Evolutionary conservation across 2,888 invertebrate genomes (phyloP).

Genomic region (Sinotaia quadrata): DNA sequence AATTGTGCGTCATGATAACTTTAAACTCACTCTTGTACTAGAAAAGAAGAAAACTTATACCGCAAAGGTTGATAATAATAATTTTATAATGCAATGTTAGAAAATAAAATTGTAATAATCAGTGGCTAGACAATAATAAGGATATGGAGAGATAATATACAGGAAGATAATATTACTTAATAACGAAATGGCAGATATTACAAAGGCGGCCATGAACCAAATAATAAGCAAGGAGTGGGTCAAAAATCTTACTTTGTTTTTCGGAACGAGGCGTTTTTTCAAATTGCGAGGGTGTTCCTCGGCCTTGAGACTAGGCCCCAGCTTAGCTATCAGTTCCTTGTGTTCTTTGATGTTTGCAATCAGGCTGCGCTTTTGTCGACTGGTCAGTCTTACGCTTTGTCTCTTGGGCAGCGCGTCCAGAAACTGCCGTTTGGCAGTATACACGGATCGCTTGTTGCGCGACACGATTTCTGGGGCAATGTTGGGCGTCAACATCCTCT

Average conservation of each 20-base stretch:
- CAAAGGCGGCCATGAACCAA: too few relatives aligned
- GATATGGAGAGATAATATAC: too few relatives aligned
- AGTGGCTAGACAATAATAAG: too few relatives aligned
- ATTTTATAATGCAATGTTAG: too few relatives aligned
- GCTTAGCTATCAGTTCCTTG: constrained; percentile 8
- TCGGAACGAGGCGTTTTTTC: constrained; percentile 32
- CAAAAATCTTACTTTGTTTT: constrained; percentile 5
- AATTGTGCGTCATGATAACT: too few relatives aligned
- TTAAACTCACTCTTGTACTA: too few relatives aligned
- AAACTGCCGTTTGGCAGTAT: constrained; percentile 38
- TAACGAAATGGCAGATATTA: too few relatives aligned
- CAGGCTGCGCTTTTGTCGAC: constrained; percentile 34
- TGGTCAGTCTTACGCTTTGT: constrained; percentile 37
- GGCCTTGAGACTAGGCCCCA: constrained; percentile 18
- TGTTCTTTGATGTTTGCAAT: constrained; percentile 33
- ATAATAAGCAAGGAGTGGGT: too few relatives aligned
- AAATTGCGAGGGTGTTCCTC: constrained; percentile 12
- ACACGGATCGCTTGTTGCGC: constrained; percentile 46
- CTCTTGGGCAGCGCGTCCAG: constrained; percentile 30
- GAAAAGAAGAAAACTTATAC: too few relatives aligned
- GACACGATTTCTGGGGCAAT: constrained; percentile 54
- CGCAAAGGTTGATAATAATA: too few relatives aligned
- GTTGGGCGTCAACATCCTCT: constrained; percentile 57
- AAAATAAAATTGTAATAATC: too few relatives aligned
- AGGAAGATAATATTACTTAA: too few relatives aligned